These are phyloP conservation scores for Cataglyphis livida DNA, from an alignment of 2,888 invertebrate species.

Conservation along the genomic window DNA sequence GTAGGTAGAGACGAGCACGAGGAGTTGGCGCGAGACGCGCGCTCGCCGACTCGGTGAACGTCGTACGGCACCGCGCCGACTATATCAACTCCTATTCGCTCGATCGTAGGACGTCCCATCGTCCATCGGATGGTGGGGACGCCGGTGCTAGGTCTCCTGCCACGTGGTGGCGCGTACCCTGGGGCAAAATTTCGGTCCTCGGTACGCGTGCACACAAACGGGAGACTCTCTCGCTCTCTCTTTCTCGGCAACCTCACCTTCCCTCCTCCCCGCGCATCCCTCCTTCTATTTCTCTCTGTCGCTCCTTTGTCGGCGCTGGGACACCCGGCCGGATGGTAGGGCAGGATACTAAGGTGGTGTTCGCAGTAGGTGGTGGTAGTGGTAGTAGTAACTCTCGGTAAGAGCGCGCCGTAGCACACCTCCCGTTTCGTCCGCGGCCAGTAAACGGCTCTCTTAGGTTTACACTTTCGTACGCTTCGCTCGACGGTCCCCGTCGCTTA, in stretches of 20 bases:
- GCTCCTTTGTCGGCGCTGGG: slow-evolving; percentile 64
- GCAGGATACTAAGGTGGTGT: slow-evolving; percentile 59
- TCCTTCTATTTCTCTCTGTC: slow-evolving; percentile 52
- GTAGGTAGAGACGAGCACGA: neutral
- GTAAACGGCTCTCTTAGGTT: slow-evolving; percentile 60
- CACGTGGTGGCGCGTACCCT: slow-evolving; percentile 78
- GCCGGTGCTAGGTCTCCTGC: slow-evolving; percentile 72
- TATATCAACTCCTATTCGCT: slow-evolving; percentile 72
- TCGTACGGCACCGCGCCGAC: slow-evolving; percentile 64
- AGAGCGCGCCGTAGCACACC: slow-evolving; percentile 78
- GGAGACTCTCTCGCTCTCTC: slow-evolving; percentile 37
- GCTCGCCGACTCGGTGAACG: slow-evolving; percentile 47
- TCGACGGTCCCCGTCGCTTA: slow-evolving; percentile 66
- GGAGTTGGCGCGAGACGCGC: neutral
- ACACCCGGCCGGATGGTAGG: slow-evolving; percentile 65
- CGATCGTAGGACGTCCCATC: slow-evolving; percentile 69
- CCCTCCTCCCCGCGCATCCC: slow-evolving; percentile 64
- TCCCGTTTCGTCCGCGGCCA: slow-evolving; percentile 73
- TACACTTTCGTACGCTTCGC: slow-evolving; percentile 67
- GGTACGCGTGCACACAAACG: slow-evolving; percentile 65
- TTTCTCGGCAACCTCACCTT: slow-evolving; percentile 37
- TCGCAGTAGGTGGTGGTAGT: slow-evolving; percentile 54
- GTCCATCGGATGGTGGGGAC: slow-evolving; percentile 68
- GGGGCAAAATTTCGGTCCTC: slow-evolving; percentile 76
- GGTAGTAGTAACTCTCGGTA: slow-evolving; percentile 72